These are phyloP conservation scores for Cheilinus undulatus DNA, from an alignment of 2,113 vertebrate species.

Conservation along the genomic window DNA sequence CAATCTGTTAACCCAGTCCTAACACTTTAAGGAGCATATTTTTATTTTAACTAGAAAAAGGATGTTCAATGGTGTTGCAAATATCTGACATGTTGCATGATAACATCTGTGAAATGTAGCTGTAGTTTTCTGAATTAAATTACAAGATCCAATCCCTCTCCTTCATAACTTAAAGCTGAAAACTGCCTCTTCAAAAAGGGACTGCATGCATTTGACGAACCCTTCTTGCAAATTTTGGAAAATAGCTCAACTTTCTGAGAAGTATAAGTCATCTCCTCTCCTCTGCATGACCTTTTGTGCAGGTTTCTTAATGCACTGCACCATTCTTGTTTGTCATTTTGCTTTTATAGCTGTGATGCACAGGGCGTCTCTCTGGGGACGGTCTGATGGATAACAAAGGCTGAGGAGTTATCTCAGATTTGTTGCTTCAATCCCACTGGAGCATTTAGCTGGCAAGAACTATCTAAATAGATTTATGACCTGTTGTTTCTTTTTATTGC, in stretches of 20 bases:
- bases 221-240: not conserved
- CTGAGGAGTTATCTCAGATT: constrained; percentile 35
- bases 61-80: no score
- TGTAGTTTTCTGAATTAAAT: no score
- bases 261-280: not conserved
- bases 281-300: not conserved
- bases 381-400: constrained; percentile 27
- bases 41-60: no score
- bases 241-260: not conserved
- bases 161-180: not conserved
- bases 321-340: constrained; percentile 12
- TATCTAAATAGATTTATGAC: constrained; percentile 31
- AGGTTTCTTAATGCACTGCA: constrained; percentile 23
- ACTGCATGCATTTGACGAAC: no score
- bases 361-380: constrained; percentile 5
- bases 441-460: constrained; percentile 36
- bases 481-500: constrained; percentile 13
- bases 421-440: constrained; percentile 45
- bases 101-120: no score
- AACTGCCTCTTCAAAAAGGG: no score
- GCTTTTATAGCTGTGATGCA: constrained; percentile 32
- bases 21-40: no score
- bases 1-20: no score
- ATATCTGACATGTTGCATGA: no score
- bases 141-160: no score